A percentile compares a stretch with the other conserved stretches of the same genome.
Conservation (phyloP, 2,113 vertebrate species). For the Bambusicola thoracicus region DNA sequence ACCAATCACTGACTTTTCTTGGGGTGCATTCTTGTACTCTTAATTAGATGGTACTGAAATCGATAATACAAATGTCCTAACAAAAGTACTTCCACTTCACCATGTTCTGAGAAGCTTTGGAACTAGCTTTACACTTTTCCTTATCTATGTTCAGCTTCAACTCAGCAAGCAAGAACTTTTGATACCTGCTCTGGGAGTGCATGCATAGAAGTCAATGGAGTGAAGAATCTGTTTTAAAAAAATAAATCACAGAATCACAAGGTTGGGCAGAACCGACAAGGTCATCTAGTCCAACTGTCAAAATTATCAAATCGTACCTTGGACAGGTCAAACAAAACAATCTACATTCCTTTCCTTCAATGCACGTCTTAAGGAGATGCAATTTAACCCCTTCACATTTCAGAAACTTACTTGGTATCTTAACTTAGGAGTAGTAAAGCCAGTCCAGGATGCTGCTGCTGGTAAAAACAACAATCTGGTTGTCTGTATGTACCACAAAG, state of each 20-base stretch:
- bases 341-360: neutral
- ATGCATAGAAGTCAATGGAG: neutral
- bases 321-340: neutral
- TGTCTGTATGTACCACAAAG: neutral
- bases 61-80: neutral
- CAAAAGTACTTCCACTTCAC: neutral
- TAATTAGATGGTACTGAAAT: neutral
- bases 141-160: neutral
- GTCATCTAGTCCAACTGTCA: too few species aligned
- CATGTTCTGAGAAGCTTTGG: neutral
- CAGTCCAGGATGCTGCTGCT: neutral
- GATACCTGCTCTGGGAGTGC: neutral
- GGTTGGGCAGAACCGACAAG: too few species aligned
- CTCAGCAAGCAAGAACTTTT: neutral
- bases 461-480: fast-evolving
- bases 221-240: neutral
- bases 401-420: neutral
- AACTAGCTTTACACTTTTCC: neutral
- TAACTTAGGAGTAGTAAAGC: neutral
- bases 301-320: fast-evolving
- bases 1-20: neutral
- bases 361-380: neutral
- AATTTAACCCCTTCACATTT: neutral
- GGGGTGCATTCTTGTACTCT: neutral
- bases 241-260: too few species aligned